These are phyloP conservation scores for Octomys mimax DNA, from an alignment of 2,797 vertebrate species.

Conservation along the genomic window DNA sequence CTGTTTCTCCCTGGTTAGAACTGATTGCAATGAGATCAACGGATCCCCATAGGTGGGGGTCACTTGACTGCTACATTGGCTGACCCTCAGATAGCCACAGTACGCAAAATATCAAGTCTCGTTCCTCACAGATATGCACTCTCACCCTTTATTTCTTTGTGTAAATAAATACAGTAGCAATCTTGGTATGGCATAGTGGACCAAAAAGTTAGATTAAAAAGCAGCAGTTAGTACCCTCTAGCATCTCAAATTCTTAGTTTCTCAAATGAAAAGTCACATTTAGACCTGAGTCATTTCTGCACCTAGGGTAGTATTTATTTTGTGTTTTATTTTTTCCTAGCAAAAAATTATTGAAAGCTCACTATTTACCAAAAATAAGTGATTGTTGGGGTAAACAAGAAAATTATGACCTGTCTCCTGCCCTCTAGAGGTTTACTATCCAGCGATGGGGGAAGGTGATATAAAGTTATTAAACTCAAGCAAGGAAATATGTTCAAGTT, in stretches of 20 bases:
- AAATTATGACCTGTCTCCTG: not conserved
- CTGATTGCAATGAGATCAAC: no score
- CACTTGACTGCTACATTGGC: not conserved
- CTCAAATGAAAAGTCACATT: not conserved
- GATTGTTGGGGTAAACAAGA: not conserved
- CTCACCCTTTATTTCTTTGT: not conserved
- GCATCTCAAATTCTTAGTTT: not conserved
- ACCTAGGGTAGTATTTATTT: constrained; percentile 40
- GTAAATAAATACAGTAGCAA: constrained; percentile 41
- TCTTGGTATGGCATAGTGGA: not conserved
- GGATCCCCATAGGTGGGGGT: not conserved
- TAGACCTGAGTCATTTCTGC: constrained; percentile 22
- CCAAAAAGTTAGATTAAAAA: constrained; percentile 42
- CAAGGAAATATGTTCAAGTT: not conserved
- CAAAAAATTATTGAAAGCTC: constrained; percentile 28
- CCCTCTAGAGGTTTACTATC: not conserved
- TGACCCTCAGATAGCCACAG: constrained; percentile 50
- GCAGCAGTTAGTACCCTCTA: constrained; percentile 7
- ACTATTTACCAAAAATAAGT: not conserved
- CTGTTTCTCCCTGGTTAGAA: no score
- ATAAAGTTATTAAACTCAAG: constrained; percentile 8
- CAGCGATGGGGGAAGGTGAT: not conserved
- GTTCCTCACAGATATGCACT: not conserved
- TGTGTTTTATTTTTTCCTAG: constrained; percentile 5
- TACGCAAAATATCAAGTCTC: not conserved